A percentile compares a stretch with the other conserved stretches of the same genome.
phyloP scores from a whole-genome alignment of 2,797 vertebrate species.

The Rhabdophis nuchalis region DNA sequence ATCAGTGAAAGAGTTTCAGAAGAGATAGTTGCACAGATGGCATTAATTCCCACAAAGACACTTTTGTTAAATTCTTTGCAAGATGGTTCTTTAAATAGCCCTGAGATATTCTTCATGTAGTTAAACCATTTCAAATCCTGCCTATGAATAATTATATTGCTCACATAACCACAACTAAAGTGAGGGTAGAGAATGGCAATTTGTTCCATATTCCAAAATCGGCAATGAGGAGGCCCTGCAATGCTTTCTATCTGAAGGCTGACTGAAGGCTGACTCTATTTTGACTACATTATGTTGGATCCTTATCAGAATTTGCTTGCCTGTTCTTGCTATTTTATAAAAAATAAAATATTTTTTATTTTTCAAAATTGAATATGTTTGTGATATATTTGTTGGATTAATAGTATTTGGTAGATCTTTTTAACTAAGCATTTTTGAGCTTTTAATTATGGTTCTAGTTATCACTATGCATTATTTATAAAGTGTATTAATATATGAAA shows the following conservation, averaged over 20 bases:
- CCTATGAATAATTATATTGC: neutral
- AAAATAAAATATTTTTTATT: neutral
- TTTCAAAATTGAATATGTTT: neutral
- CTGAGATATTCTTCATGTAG: conserved; percentile 10
- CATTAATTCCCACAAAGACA: neutral
- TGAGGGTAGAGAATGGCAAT: neutral
- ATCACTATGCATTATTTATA: conserved; percentile 1
- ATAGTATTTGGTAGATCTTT: neutral
- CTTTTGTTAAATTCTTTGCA: conserved; percentile 21
- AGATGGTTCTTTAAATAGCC: conserved; percentile 15
- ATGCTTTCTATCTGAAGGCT: neutral
- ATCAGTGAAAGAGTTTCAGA: neutral
- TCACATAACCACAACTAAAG: neutral
- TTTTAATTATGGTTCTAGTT: neutral
- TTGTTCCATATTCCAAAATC: neutral
- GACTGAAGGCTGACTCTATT: neutral
- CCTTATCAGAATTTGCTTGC: neutral
- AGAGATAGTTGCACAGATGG: neutral
- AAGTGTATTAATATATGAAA: neutral
- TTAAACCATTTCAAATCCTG: conserved; percentile 6
- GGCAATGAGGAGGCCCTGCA: neutral
- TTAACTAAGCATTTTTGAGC: neutral
- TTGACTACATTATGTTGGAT: neutral
- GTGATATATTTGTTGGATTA: neutral
- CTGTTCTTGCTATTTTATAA: too few relatives aligned